Evolutionary conservation across 2,797 vertebrate genomes (phyloP).

Genomic region (Liasis olivaceus): DNA sequence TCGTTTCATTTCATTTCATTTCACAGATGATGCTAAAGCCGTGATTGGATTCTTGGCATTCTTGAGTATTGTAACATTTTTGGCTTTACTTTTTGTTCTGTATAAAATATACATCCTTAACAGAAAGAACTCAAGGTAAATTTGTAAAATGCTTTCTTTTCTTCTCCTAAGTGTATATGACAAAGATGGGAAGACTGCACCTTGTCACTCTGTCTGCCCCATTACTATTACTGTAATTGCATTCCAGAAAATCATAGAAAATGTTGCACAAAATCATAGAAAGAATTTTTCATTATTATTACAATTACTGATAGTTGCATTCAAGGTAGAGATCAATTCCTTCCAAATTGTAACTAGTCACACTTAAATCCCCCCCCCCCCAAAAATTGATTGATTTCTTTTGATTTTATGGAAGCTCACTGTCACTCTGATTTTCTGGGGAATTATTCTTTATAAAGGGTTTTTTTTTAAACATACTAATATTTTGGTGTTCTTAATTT

Average conservation of each 20-base stretch:
- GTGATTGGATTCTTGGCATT: conserved; percentile 84
- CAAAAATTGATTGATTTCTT: neutral
- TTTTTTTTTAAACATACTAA: neutral
- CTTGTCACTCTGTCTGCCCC: neutral
- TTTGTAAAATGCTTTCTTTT: neutral
- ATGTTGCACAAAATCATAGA: neutral
- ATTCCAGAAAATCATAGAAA: neutral
- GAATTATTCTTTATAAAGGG: neutral
- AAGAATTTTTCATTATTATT: neutral
- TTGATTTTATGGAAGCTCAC: neutral
- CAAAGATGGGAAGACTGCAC: neutral
- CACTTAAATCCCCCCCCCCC: neutral
- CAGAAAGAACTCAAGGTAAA: conserved; percentile 78
- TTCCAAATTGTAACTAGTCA: neutral
- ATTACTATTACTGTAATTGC: neutral
- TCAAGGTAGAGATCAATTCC: neutral
- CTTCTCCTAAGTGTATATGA: neutral
- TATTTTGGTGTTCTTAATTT: neutral
- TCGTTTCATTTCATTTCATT: conserved; percentile 36
- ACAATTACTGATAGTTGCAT: neutral
- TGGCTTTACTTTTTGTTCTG: conserved; percentile 85
- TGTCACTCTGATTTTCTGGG: neutral
- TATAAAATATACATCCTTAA: conserved; percentile 89
- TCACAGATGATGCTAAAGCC: conserved; percentile 85
- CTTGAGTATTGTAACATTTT: conserved; percentile 83